Evolutionary conservation across 1,140 invertebrate species (phyloP).

Genomic region (Andricus grossulariae): DNA sequence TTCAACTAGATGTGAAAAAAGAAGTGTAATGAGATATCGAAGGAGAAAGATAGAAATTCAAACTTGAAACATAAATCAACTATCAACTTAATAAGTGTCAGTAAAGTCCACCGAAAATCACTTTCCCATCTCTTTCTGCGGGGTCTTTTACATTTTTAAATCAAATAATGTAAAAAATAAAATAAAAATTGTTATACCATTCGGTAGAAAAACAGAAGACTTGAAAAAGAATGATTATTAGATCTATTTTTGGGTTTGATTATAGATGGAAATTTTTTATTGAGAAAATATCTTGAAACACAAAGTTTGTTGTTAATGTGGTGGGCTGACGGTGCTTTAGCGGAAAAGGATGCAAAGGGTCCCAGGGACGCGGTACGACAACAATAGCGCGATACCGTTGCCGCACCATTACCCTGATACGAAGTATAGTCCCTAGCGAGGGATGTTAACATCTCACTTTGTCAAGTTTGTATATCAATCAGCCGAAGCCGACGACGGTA

Average conservation of each 20-base stretch:
- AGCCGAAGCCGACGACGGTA: constrained; percentile 41
- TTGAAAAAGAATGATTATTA: no score
- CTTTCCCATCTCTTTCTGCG: no score
- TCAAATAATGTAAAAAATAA: no score
- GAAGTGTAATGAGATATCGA: no score
- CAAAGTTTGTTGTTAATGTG: background rate
- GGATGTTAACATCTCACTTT: constrained; percentile 59
- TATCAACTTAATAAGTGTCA: no score
- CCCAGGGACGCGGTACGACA: constrained; percentile 44
- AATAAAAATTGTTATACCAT: no score
- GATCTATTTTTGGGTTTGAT: background rate
- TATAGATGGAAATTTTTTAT: background rate
- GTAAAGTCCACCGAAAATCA: no score
- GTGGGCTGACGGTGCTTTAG: background rate
- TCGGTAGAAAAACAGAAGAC: no score
- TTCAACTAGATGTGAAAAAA: no score
- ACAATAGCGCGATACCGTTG: constrained; percentile 60
- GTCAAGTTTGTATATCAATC: constrained; percentile 64
- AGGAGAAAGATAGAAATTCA: no score
- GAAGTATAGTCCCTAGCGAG: constrained; percentile 53
- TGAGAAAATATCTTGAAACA: background rate
- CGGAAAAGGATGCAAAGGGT: constrained; percentile 49
- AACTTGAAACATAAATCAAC: no score
- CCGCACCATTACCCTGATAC: constrained; percentile 67
- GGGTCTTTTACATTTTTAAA: no score